Percentiles rank a stretch among this genome's conserved stretches.
phyloP scores from a whole-genome alignment of 1,140 invertebrate genomes.

The Eufriesea mexicana region DNA sequence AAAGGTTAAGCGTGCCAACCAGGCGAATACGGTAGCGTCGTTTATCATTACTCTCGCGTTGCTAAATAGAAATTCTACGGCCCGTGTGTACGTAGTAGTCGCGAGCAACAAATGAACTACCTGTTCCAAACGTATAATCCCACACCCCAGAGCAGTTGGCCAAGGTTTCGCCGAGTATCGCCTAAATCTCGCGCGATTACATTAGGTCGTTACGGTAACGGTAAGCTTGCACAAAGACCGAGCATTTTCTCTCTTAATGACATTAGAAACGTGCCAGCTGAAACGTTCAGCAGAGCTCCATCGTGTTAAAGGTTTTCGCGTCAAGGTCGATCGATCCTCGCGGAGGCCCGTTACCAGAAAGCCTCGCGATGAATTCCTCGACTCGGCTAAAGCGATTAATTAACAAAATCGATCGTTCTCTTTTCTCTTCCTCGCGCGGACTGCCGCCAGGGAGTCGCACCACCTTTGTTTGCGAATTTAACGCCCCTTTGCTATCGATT shows the following conservation, averaged over 20 bases:
- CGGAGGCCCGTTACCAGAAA: neutral
- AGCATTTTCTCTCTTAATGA: neutral
- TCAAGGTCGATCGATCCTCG: constrained; percentile 58
- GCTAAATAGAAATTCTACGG: neutral
- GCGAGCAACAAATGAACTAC: neutral
- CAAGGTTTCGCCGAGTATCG: neutral
- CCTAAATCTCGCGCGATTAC: neutral
- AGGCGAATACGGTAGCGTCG: neutral
- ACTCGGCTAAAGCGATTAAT: constrained; percentile 3
- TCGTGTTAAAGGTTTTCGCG: constrained; percentile 23
- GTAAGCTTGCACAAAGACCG: neutral
- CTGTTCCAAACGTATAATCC: neutral
- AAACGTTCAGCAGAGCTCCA: neutral
- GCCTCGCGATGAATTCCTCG: neutral
- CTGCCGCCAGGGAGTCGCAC: neutral
- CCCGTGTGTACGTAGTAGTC: neutral
- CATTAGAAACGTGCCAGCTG: neutral
- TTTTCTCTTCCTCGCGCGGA: neutral
- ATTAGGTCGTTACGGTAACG: neutral
- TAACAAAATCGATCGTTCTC: neutral
- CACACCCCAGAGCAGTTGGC: neutral
- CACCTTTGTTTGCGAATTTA: neutral
- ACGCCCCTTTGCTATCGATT: neutral
- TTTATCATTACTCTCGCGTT: neutral
- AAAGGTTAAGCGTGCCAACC: neutral